Evolutionary conservation across 2,113 vertebrate genomes (phyloP), one percentile per base, ranked within the genome.

Genomic region (Regulus satrapa): DNA sequence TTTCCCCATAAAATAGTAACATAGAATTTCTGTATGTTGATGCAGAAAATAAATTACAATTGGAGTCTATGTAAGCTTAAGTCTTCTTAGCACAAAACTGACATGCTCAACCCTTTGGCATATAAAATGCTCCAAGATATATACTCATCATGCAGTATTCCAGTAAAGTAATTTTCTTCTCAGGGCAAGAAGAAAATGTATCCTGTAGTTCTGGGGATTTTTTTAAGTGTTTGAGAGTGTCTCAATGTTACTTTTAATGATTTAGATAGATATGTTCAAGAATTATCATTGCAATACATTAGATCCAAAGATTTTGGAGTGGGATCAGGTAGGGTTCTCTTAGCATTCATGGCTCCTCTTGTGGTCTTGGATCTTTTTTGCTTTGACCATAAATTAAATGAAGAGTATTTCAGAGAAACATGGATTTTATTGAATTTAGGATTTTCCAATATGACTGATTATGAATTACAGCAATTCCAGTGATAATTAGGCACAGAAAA

Each of bases 321-420:
- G 43, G 18, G 7, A 69, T 77, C 23, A 91, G 36, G 12, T 45
- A 45, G 17, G 56, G 8, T 17, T 17, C 41, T 68, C 28, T 69
- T 63, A 48, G 29, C 2, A 5, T 12, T 74, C 0, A 0, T 55
- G 32, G 10, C 0, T 4, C 6, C 18, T 63, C 18, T 14, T 40
- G 7, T 16, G 4, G 6, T 75, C 45, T 78, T 78, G 61, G 77
- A 38, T 56, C 3, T 45, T 79, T 77, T 69, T 85, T 23, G 15
- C 20, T 67, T 80, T 55, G 18, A 6, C 9, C 18, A 11, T 59
- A 67, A 88, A 62, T 38, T 21, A 18, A 6, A 34, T 55, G 36
- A 85, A 73, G 12, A 40, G 3, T 28, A 55, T 26, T 55, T 5
- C 6, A 84, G 31, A 74, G 67, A 73, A 74, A 74, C 12, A 36